Conservation (phyloP, 35 echinoderm and acorn worm genomes). For the Heliocidaris tuberculata region DNA sequence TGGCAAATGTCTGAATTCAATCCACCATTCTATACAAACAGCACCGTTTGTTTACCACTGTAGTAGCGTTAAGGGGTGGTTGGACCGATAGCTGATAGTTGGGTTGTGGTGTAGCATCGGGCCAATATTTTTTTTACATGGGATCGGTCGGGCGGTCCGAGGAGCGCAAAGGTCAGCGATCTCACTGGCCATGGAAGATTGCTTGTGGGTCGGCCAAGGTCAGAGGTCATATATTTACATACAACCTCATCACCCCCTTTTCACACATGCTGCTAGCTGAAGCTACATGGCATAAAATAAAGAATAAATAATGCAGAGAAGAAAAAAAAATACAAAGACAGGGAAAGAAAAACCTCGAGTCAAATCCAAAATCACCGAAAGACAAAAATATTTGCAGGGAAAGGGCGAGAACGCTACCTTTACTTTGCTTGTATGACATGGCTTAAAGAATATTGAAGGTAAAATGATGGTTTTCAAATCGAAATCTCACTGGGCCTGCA, state of each 20-base stretch:
- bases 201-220: constrained; percentile 20
- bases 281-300: constrained; percentile 40
- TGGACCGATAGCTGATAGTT: not conserved
- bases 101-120: constrained; percentile 34
- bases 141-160: not conserved
- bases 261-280: constrained; percentile 28
- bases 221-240: constrained; percentile 29
- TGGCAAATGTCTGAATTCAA: not conserved
- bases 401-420: not conserved
- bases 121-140: constrained; percentile 11
- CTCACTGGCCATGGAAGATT: constrained; percentile 1
- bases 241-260: constrained; percentile 6
- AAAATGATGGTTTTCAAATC: too few species aligned
- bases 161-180: constrained; percentile 18
- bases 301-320: constrained; percentile 36
- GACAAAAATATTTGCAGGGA: not conserved
- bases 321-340: constrained; percentile 29
- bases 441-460: too few species aligned
- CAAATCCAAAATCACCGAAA: constrained; percentile 8
- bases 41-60: constrained; percentile 38
- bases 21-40: constrained; percentile 39
- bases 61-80: constrained; percentile 19
- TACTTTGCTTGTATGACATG: too few species aligned
- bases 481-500: too few species aligned
- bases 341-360: constrained; percentile 36